Evolutionary conservation across 2,113 vertebrate genomes (phyloP).

Genomic region (Laticauda colubrina): DNA sequence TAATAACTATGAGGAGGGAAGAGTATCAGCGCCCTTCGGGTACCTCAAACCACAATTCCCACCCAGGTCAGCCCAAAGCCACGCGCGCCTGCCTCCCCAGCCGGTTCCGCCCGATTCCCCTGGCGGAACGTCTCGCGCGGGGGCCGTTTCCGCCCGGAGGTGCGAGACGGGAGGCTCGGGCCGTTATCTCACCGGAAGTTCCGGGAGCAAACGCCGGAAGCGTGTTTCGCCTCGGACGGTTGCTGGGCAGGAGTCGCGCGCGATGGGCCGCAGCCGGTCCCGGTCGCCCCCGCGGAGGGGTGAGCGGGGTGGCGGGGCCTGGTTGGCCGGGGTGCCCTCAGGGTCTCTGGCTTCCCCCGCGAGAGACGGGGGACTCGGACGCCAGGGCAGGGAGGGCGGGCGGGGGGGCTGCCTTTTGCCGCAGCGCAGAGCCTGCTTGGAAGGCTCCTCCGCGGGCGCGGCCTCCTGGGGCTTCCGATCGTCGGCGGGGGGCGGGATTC

Average conservation of each 20-base stretch:
- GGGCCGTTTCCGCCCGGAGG: background rate
- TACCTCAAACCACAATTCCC: background rate
- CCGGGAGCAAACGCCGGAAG: background rate
- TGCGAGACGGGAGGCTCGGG: rapidly evolving
- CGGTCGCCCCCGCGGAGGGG: conserved; percentile 16
- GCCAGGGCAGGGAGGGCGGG: background rate
- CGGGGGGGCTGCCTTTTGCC: background rate
- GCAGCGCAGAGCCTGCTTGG: background rate
- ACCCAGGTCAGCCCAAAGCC: background rate
- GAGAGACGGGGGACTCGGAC: background rate
- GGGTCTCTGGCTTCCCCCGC: background rate
- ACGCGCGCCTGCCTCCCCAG: background rate
- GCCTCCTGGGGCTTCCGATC: background rate
- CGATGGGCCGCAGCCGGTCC: background rate
- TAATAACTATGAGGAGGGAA: background rate
- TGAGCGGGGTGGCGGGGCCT: background rate
- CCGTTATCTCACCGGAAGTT: background rate
- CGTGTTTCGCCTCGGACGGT: background rate
- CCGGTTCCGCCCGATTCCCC: background rate
- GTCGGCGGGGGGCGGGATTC: background rate
- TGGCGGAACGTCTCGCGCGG: conserved; percentile 4
- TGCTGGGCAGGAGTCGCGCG: background rate
- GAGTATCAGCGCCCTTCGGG: background rate
- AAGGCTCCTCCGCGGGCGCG: background rate
- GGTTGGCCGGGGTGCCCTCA: rapidly evolving